Evolutionary conservation across 35 echinoderm and acorn worm species (phyloP), one percentile per base, ranked within the genome.

Genomic region (Apostichopus californicus): DNA sequence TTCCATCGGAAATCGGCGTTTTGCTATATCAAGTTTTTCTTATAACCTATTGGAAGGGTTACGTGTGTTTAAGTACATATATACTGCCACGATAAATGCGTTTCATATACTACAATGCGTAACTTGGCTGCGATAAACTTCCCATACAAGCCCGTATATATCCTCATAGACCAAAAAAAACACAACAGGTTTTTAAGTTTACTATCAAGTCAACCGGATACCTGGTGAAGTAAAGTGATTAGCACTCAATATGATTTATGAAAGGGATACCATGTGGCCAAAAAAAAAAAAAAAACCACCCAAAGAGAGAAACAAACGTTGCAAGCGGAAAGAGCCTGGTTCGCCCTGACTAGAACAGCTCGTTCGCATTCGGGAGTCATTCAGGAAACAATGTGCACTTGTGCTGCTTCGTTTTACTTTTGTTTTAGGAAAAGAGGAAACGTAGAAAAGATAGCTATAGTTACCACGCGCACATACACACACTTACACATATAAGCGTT

Each of bases 321-420:
- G 54, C 61, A 89, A 73, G 86, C 86, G 86, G 86, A 89, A 89
- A 89, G 61, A 61, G 86, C 61, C 15, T 72, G 86, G 68, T 73
- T 89, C 20, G 26, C 61, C 61, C 86, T 73, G 12, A 73, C 12
- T 85, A 85, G n/a, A 23, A 64, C 68, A 89, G 56, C 34, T 73
- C 63, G 21, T 55, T 12, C 63, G 64, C 61, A 72, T 21, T 68
- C 86, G 61, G 57, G 61, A 72, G 86, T 73, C 18, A 89, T 89
- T 10, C 86, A 89, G 86, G 86, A 89, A 89, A 89, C 25, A 73
- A 55, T 68, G 60, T 89, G 63, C 86, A 89, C 86, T 89, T 89
- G 63, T 89, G 86, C 57, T 66, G 57, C 68, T 72, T 25, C 86
- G 86, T 89, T 89, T 89, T 89, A 73, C 86, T 89, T 89, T 89